Evolutionary conservation across 92 coral and sea anemone species (phyloP).

Genomic region (Pocillopora meandrina): DNA sequence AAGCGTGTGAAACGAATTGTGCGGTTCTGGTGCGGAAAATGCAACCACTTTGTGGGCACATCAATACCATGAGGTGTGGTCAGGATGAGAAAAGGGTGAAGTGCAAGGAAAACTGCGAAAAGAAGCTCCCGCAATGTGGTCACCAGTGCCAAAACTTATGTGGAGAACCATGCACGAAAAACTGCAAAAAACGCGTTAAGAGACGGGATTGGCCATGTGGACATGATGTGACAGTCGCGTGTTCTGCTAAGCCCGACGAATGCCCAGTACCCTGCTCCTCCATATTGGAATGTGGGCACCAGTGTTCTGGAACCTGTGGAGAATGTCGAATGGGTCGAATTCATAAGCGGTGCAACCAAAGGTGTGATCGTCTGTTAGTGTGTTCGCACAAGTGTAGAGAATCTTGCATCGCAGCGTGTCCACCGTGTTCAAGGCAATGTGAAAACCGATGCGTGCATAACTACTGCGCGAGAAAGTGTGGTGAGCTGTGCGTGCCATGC

Average conservation of each 20-base stretch:
- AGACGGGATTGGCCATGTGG: slow-evolving; percentile 63
- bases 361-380: slow-evolving; percentile 63
- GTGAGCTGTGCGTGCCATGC: slow-evolving; percentile 72
- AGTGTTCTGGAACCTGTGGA: slow-evolving; percentile 67
- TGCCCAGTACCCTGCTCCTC: slow-evolving; percentile 61
- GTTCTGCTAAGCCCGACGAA: slow-evolving; percentile 31
- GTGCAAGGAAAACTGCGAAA: slow-evolving; percentile 65
- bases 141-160: slow-evolving; percentile 58
- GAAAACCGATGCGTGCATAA: slow-evolving; percentile 64
- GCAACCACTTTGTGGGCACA: slow-evolving; percentile 60
- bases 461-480: slow-evolving; percentile 52
- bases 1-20: slow-evolving; percentile 56
- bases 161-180: slow-evolving; percentile 48
- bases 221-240: slow-evolving; percentile 49
- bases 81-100: slow-evolving; percentile 4
- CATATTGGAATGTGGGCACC: slow-evolving; percentile 65
- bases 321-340: slow-evolving; percentile 54
- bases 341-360: slow-evolving; percentile 56
- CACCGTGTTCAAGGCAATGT: slow-evolving; percentile 72
- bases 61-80: slow-evolving; percentile 47
- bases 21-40: slow-evolving; percentile 34
- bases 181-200: slow-evolving; percentile 47
- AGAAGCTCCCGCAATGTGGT: slow-evolving; percentile 36
- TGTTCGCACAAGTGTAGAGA: slow-evolving; percentile 71
- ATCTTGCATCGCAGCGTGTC: slow-evolving; percentile 62